Percentiles rank a stretch among this genome's conserved stretches.
These are phyloP conservation scores for Gopherus flavomarginatus DNA, from an alignment of 2,113 vertebrate species.

Conservation along the genomic window DNA sequence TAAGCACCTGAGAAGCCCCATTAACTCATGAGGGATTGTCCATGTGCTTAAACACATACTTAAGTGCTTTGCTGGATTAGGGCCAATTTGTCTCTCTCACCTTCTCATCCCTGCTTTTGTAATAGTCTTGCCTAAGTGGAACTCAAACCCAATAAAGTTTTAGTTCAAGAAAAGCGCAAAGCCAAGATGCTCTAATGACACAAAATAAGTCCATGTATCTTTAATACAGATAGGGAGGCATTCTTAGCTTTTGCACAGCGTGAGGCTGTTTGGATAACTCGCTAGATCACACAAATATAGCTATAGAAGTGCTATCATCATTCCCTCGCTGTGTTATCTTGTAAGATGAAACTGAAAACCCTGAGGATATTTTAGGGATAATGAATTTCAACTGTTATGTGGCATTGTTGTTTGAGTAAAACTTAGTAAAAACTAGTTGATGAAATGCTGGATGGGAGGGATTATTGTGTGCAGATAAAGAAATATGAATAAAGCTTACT, in stretches of 20 bases:
- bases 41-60: neutral
- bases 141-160: neutral
- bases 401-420: neutral
- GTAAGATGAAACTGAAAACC: slow-evolving; percentile 1
- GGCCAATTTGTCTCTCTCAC: neutral
- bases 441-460: neutral
- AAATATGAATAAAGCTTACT: slow-evolving; percentile 16
- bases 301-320: neutral
- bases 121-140: neutral
- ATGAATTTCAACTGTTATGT: neutral
- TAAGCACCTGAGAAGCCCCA: neutral
- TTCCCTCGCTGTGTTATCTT: neutral
- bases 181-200: neutral
- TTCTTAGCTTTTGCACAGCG: neutral
- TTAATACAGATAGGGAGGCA: neutral
- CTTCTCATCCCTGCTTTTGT: neutral
- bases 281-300: neutral
- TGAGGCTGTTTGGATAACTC: neutral
- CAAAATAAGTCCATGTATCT: neutral
- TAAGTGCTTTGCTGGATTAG: neutral
- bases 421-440: neutral
- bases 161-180: neutral
- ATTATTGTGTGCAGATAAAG: neutral
- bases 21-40: neutral
- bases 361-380: neutral